Base-by-base conservation (phyloP, 2,888 invertebrate genomes). In the Fragum whitleyi region DNA sequence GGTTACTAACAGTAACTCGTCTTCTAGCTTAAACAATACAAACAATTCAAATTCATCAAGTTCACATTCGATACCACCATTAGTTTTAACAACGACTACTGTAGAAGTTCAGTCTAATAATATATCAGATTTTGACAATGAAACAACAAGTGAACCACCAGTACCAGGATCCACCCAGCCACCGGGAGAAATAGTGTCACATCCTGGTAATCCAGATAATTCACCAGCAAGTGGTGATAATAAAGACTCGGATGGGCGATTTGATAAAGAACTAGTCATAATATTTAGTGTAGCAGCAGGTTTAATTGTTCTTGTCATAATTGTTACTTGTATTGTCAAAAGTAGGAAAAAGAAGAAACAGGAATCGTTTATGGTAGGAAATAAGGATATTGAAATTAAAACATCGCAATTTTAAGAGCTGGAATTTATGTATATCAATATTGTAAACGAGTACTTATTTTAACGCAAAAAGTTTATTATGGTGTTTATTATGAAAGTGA, bases 181-280 rank as follows among this genome's bases (percentile, higher is more conserved):
- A 36, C 21, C 59, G 29, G 26, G 51, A 36, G 16, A 16, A 39
- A 36, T 28, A 23, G 9, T 16, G 9, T 19, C 57, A 21, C 16
- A 57, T 21, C 5, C 23, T 23, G 42, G 42, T 11, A 36, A n/a
- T 9, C 23, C 65, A 3, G 47, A 21, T 14, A 65, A 32, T 16
- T 36, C 65, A 3, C 39, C 14, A 14, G 39, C 42, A 21, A 65
- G 65, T 42, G 9, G n/a, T 19, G 62, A 62, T 9, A 42, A 23
- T 7, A 26, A 65, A 11, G 42, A 65, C 14, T 42, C 42, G 21
- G 55, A 42, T n/a, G 47, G 19, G 3, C 5, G 59, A 0, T 85
- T 80, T 59, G 85, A 85, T 29, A 68, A 73, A 36, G 85, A 85
- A 55, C 57, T 85, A 9, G 82, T 77, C 7, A 80, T 85, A 23